Conservation (phyloP, 2,888 invertebrate genomes). For the Mylabris sibirica region DNA sequence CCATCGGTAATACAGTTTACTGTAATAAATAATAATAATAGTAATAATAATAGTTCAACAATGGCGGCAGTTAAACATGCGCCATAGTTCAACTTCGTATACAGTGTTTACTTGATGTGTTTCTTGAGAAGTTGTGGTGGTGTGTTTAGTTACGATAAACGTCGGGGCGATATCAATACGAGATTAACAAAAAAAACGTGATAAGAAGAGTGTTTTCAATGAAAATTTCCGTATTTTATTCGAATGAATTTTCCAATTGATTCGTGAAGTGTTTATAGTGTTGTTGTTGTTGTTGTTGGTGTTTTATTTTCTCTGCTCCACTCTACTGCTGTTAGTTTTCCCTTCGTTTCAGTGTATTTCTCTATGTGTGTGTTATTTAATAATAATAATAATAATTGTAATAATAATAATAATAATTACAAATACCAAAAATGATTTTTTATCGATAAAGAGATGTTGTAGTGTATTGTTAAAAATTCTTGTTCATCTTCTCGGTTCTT, state of each 20-base stretch:
- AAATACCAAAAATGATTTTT: too few relatives aligned
- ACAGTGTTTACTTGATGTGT: conserved; percentile 65
- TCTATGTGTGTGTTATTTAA: too few relatives aligned
- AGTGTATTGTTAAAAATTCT: neutral
- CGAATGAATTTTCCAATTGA: too few relatives aligned
- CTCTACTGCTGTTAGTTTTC: neutral
- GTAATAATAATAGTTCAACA: conserved; percentile 49
- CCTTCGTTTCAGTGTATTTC: too few relatives aligned
- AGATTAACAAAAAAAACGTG: neutral
- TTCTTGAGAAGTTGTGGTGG: conserved; percentile 59
- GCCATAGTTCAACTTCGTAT: conserved; percentile 59
- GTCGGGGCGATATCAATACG: neutral
- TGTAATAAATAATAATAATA: conserved; percentile 41
- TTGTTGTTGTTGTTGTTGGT: neutral
- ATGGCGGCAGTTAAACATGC: conserved; percentile 59
- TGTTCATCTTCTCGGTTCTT: conserved; percentile 6
- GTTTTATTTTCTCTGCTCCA: neutral
- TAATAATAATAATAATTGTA: too few relatives aligned
- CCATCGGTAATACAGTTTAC: conserved; percentile 54
- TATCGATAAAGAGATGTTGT: neutral
- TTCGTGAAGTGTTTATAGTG: neutral
- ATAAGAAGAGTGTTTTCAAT: neutral
- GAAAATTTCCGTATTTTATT: neutral
- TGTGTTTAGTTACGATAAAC: conserved; percentile 41
- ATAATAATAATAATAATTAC: too few relatives aligned